A percentile compares a stretch with the other conserved stretches of the same genome.
Conservation (phyloP, 92 coral and sea anemone species). For the Zoanthus sociatus region DNA sequence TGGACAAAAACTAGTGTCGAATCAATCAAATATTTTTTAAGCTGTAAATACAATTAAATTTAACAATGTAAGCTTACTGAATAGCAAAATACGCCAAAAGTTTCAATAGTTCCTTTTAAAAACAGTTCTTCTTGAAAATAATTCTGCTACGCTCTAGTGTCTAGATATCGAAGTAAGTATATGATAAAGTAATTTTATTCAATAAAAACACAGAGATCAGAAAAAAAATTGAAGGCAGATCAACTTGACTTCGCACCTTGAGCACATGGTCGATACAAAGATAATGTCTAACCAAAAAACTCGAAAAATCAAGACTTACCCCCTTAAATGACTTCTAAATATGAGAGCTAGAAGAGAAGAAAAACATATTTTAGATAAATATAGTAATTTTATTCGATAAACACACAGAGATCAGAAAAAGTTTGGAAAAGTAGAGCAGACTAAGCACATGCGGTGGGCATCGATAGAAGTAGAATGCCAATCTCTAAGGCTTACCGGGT, state of each 20-base stretch:
- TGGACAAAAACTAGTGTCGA: no score
- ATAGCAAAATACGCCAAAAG: no score
- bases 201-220: constrained; percentile 14
- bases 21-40: no score
- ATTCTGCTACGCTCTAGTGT: no score
- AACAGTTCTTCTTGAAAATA: no score
- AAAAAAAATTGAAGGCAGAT: not conserved
- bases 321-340: not conserved
- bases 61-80: no score
- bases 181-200: not conserved
- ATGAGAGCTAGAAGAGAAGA: constrained; percentile 18
- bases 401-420: constrained; percentile 7
- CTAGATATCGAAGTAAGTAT: no score
- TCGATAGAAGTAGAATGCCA: constrained; percentile 24
- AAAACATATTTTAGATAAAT: constrained; percentile 16
- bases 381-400: not conserved
- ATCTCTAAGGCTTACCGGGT: constrained; percentile 32
- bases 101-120: no score
- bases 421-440: no score
- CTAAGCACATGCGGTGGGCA: constrained; percentile 3
- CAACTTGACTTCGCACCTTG: not conserved
- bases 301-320: not conserved
- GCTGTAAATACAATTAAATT: no score
- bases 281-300: not conserved
- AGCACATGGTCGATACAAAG: not conserved